Base-by-base conservation (phyloP, 2,113 vertebrate species). In the Ceyx melanurus region DNA sequence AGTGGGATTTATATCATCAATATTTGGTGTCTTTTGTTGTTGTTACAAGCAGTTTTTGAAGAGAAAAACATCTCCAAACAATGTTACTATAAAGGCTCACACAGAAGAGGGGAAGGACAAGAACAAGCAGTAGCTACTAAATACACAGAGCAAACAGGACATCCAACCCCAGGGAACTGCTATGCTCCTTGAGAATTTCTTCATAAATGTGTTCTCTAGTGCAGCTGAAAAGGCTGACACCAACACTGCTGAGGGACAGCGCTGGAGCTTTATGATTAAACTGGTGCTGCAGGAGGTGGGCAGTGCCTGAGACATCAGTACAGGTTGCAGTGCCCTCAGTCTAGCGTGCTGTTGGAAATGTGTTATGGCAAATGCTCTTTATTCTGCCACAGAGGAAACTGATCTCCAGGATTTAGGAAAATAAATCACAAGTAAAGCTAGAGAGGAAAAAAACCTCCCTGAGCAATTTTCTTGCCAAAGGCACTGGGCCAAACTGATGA, bases 371-470 rank as follows among this genome's bases (percentile, higher is more conserved):
- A 70, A 81, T 20, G 28, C 58, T 91, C 67, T 90, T 74, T 77
- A 62, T 68, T 70, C 53, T 83, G 89, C n/a, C 78, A 90, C 64
- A 77, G 61, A 94, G 84, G 80, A 91, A 60, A 46, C 33, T 68
- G 72, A 87, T 64, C 46, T 80, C 88, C 64, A 82, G 60, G 60
- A 87, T 74, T 77, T 1, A 0, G 51, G 64, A 92, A 93, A 95
- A 92, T 56, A 96, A 90, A 78, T 60, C 86, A 86, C 35, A 72
- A 93, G 61, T 37, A 86, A 92, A 86, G 42, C 43, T 74, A 50
- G 43, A 82, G 50, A 5, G 5, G 72, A 56, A 90, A 88, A 77
- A 71, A 84, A 80, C 35, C 51, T 78, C 28, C 62, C 70, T 8
- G 40, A 78, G 45, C 31, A 76, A 65, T 48, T 42, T 92, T 82